Conservation (phyloP, 1,140 invertebrate species). For the Leptinotarsa defecta region DNA sequence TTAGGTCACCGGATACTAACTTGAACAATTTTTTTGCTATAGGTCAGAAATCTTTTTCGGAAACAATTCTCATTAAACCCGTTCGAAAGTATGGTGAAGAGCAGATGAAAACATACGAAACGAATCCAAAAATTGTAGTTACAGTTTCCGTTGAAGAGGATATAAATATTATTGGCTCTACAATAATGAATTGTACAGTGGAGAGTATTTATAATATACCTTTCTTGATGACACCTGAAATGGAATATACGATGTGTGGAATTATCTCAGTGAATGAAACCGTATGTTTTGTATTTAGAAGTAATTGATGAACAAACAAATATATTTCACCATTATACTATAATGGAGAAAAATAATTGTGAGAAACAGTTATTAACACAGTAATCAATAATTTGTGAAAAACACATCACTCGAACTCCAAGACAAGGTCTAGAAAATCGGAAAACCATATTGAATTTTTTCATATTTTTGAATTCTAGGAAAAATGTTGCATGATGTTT, state of each 20-base stretch:
- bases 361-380: too few species aligned
- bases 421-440: too few species aligned
- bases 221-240: slow-evolving; percentile 36
- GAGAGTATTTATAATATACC: slow-evolving; percentile 48
- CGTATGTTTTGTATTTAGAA: neutral
- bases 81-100: slow-evolving; percentile 34
- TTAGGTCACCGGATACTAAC: too few species aligned
- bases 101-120: slow-evolving; percentile 34
- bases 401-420: too few species aligned
- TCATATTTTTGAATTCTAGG: slow-evolving; percentile 12
- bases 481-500: slow-evolving; percentile 27
- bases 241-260: slow-evolving; percentile 41
- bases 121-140: slow-evolving; percentile 39
- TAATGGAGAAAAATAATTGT: too few species aligned
- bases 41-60: slow-evolving; percentile 36
- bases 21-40: neutral
- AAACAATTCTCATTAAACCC: slow-evolving; percentile 37
- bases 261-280: slow-evolving; percentile 33
- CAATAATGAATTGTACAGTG: slow-evolving; percentile 43
- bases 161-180: slow-evolving; percentile 14
- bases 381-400: too few species aligned
- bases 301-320: too few species aligned
- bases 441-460: neutral
- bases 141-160: slow-evolving; percentile 40
- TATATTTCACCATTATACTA: too few species aligned